Evolutionary conservation across 2,888 invertebrate species (phyloP).

Genomic region (Lithophane leautieri): DNA sequence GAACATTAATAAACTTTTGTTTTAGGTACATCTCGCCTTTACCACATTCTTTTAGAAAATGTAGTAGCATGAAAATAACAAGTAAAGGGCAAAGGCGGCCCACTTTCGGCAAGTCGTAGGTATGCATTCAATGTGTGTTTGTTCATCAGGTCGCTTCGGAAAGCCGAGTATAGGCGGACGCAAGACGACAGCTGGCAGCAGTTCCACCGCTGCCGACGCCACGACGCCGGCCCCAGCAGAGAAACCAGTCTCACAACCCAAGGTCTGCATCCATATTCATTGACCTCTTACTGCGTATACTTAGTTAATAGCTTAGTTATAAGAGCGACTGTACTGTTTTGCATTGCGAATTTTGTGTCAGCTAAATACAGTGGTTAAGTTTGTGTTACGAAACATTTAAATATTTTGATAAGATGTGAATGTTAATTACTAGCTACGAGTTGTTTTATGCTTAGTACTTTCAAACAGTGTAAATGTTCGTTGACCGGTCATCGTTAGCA

Average conservation of each 20-base stretch:
- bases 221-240: slow-evolving; percentile 74
- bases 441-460: slow-evolving; percentile 34
- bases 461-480: background rate
- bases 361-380: slow-evolving; percentile 53
- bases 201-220: slow-evolving; percentile 60
- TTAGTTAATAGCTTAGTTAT: slow-evolving; percentile 37
- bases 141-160: slow-evolving; percentile 84
- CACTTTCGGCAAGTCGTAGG: slow-evolving; percentile 31
- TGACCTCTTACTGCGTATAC: slow-evolving; percentile 37
- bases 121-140: slow-evolving; percentile 71
- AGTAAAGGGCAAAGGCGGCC: background rate
- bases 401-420: slow-evolving; percentile 55
- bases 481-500: background rate
- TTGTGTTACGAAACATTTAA: slow-evolving; percentile 46
- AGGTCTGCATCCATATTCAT: slow-evolving; percentile 77
- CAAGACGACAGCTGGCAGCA: slow-evolving; percentile 76
- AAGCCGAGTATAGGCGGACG: slow-evolving; percentile 81
- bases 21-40: slow-evolving; percentile 20
- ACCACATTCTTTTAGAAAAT: slow-evolving; percentile 4
- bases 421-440: slow-evolving; percentile 43
- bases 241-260: slow-evolving; percentile 79
- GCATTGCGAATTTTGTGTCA: slow-evolving; percentile 75
- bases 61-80: background rate
- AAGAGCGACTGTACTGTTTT: slow-evolving; percentile 65
- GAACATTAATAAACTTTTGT: background rate